Evolutionary conservation across 1,140 invertebrate genomes (phyloP).

Genomic region (Campoletis sonorensis): DNA sequence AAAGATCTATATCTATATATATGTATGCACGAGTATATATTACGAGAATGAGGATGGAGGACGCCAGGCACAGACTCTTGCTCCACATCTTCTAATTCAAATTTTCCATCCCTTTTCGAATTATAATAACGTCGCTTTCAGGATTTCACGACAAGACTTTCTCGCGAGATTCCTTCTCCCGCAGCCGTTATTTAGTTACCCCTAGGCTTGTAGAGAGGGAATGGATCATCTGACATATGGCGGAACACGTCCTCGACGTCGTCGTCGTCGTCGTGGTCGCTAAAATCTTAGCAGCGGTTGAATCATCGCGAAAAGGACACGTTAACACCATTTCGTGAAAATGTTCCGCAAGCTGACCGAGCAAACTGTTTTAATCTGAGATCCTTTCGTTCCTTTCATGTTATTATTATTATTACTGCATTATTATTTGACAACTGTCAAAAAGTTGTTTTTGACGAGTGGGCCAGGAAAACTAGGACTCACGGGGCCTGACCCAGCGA

Average conservation of each 20-base stretch:
- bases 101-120: constrained; percentile 47
- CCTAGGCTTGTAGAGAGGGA: not conserved
- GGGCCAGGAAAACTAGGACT: too few relatives aligned
- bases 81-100: constrained; percentile 49
- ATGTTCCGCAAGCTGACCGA: too few relatives aligned
- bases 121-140: constrained; percentile 45
- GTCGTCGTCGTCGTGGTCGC: not conserved
- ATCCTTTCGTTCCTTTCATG: too few relatives aligned
- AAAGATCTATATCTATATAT: not conserved
- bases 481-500: too few relatives aligned
- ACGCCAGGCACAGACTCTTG: constrained; percentile 38
- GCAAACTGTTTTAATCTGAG: too few relatives aligned
- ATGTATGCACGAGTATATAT: not conserved
- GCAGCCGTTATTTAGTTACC: constrained; percentile 36
- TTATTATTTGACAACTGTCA: too few relatives aligned
- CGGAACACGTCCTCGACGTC: constrained; percentile 19
- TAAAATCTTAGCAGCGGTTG: not conserved
- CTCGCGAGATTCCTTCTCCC: not conserved
- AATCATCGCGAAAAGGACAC: not conserved
- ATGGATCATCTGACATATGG: constrained; percentile 7
- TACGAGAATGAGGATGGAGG: constrained; percentile 7
- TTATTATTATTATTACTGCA: too few relatives aligned
- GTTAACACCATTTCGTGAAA: not conserved
- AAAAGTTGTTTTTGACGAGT: too few relatives aligned
- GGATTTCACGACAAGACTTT: not conserved